A percentile compares a stretch with the other conserved stretches of the same genome.
Evolutionary conservation across 2,113 vertebrate genomes (phyloP).

Genomic region (Brachypteracias leptosomus): DNA sequence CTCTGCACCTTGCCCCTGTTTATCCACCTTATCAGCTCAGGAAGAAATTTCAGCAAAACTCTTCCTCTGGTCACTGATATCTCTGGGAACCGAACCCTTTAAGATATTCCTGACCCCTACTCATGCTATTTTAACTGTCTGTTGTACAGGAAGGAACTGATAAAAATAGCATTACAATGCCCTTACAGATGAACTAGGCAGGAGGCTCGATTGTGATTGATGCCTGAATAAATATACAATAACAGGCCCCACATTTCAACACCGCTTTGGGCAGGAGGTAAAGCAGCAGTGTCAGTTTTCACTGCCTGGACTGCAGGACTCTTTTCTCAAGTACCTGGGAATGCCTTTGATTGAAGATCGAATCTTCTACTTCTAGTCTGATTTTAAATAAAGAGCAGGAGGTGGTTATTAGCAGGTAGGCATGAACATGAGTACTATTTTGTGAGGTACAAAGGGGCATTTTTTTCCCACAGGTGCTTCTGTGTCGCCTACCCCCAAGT

Average conservation of each 20-base stretch:
- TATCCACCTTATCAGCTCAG: conserved; percentile 75
- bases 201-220: conserved; percentile 80
- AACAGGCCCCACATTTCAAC: conserved; percentile 76
- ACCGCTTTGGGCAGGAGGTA: conserved; percentile 61
- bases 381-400: neutral
- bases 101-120: conserved; percentile 80
- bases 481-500: neutral
- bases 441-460: neutral
- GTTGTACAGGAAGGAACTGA: conserved; percentile 84
- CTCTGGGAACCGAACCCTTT: conserved; percentile 81
- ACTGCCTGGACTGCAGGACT: conserved; percentile 23
- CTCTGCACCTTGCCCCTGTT: conserved; percentile 52
- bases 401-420: neutral
- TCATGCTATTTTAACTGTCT: conserved; percentile 81
- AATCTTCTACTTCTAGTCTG: neutral
- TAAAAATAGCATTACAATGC: conserved; percentile 89
- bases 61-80: conserved; percentile 78
- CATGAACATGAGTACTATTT: neutral
- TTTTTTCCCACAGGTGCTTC: neutral
- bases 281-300: conserved; percentile 61
- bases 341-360: conserved; percentile 7
- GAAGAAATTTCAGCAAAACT: conserved; percentile 76
- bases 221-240: conserved; percentile 84
- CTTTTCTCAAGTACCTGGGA: conserved; percentile 57
- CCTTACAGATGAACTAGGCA: conserved; percentile 75